These are phyloP conservation scores for Limnephilus auricula DNA, from an alignment of 2,888 invertebrate genomes.

Conservation along the genomic window DNA sequence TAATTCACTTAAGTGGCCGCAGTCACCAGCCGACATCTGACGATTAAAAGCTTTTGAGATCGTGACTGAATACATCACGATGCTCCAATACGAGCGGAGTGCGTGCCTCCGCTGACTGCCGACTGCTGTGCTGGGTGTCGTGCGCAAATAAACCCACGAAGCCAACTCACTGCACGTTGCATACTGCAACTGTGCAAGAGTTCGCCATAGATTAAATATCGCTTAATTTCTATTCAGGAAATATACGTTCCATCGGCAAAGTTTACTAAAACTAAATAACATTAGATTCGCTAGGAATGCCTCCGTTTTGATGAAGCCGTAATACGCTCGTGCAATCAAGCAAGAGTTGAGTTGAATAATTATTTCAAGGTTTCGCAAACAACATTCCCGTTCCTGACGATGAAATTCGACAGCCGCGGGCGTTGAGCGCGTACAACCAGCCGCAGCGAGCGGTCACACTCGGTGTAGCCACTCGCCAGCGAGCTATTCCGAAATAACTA, in stretches of 20 bases:
- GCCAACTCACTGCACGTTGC: conserved; percentile 59
- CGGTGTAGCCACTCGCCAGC: conserved; percentile 2
- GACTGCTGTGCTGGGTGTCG: conserved; percentile 27
- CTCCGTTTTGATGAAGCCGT: conserved; percentile 44
- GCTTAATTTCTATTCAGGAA: conserved; percentile 16
- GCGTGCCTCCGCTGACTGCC: conserved; percentile 25
- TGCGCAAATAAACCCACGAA: conserved; percentile 40
- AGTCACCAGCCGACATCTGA: conserved; percentile 54
- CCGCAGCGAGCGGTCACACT: conserved; percentile 18
- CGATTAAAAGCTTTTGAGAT: conserved; percentile 62
- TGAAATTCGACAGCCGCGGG: conserved; percentile 55
- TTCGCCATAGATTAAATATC: conserved; percentile 5
- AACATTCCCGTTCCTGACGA: conserved; percentile 50
- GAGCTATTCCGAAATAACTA: conserved; percentile 17
- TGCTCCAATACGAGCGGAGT: conserved; percentile 57
- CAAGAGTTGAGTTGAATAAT: conserved; percentile 47
- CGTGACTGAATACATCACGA: conserved; percentile 64
- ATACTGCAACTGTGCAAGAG: conserved; percentile 61
- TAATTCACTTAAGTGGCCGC: conserved; percentile 54
- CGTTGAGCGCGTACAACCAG: conserved; percentile 24
- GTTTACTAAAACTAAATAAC: conserved; percentile 44
- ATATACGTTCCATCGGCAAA: conserved; percentile 27
- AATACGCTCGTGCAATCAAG: conserved; percentile 36
- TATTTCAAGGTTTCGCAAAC: conserved; percentile 50
- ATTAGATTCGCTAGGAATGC: conserved; percentile 12